Base-by-base conservation (phyloP, 2,113 vertebrate species). In the Nothoprocta perdicaria region DNA sequence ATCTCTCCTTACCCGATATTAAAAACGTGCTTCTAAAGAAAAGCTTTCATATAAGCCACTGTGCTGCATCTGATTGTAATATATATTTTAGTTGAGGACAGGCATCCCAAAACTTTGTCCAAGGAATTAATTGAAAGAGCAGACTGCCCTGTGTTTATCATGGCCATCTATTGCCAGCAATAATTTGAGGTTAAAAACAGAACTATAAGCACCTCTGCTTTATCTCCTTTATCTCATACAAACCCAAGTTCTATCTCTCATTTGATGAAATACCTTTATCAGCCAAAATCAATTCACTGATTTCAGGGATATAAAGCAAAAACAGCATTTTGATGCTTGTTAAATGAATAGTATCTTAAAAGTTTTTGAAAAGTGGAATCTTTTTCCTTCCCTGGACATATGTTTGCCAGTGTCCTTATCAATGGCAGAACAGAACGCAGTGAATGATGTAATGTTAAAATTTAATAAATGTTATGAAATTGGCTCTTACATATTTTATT, bases 21-120 rank as follows among this genome's bases (percentile, higher is more conserved):
- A 73, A 94, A 75, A 90, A 90, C 29, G 73, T 92, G 14, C 62
- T 63, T 94, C 93, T 95, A 63, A 90, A 62, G 60, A 77, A 92
- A 95, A 80, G 76, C 11, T 80, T 84, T 33, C 12, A 83, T 93
- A 9, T 78, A 52, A 76, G 45, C 55, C 52, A 48, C 72, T 79
- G 68, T 53, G 11, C 12, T 52, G 53, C 63, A 38, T 85, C 16
- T 85, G 63, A 77, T 95, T 82, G 46, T 84, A 88, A 48, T 94
- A 79, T 21, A 53, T 91, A 84, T 84, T 94, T 86, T 96, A 89
- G 53, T 86, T 35, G 23, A 57, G 72, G 5, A 58, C 43, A 35
- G 65, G 38, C 14, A 41, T 19, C 52, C 61, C 14, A 69, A 72
- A 84, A 8, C 10, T 55, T 55, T 90, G 14, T 57, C n/a, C 43